phyloP scores from a whole-genome alignment of 2,797 vertebrate genomes.

The Vespertilio murinus region DNA sequence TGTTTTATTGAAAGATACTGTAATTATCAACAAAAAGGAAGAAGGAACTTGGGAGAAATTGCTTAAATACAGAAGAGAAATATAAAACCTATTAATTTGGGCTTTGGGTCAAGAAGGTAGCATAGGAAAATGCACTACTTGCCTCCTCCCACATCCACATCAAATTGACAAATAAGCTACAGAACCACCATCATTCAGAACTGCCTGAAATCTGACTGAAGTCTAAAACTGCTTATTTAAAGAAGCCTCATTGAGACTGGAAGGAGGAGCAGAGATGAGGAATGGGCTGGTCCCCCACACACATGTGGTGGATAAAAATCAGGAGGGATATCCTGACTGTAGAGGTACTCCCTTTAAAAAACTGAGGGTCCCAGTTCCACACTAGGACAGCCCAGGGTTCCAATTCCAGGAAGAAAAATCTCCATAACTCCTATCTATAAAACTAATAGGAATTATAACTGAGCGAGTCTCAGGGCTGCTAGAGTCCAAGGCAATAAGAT shows the following conservation, averaged over 20 bases:
- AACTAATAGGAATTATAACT: neutral
- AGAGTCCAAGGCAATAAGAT: no score
- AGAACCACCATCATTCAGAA: neutral
- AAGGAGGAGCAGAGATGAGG: no score
- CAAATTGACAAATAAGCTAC: neutral
- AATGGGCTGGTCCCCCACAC: neutral
- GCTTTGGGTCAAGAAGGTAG: neutral
- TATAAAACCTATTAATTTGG: constrained; percentile 35
- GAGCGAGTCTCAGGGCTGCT: neutral
- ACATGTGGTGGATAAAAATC: neutral
- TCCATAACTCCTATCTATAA: neutral
- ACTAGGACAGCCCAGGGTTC: neutral
- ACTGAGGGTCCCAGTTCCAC: neutral
- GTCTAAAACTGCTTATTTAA: neutral
- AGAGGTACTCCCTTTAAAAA: neutral
- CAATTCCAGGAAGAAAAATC: neutral
- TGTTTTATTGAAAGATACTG: constrained; percentile 37
- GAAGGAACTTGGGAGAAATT: neutral
- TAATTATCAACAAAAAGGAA: constrained; percentile 40
- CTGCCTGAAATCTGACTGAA: neutral
- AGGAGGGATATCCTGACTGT: neutral
- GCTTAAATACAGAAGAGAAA: constrained; percentile 48
- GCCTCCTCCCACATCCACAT: neutral
- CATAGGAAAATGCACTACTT: neutral
- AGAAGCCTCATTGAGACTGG: neutral